Conservation (phyloP, 1,140 invertebrate species). For the Zaprionus vittiger region DNA sequence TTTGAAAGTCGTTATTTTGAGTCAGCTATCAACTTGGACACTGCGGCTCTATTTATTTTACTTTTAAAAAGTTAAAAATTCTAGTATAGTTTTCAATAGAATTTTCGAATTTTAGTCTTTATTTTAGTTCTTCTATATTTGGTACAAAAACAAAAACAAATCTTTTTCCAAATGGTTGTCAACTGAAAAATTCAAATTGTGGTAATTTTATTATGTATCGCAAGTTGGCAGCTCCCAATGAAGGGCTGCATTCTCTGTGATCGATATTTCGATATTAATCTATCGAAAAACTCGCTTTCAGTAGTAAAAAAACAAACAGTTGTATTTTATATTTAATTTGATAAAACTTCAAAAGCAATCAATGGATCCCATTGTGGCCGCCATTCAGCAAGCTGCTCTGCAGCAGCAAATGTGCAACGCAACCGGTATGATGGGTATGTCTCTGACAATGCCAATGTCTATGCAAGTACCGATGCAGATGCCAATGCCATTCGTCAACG, state of each 20-base stretch:
- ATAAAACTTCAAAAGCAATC: background rate
- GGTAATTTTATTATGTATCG: background rate
- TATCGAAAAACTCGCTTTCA: background rate
- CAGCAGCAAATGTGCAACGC: slow-evolving; percentile 46
- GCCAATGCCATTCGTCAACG: slow-evolving; percentile 3
- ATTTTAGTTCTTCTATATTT: no score
- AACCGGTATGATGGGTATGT: slow-evolving; percentile 19
- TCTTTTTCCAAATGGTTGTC: background rate
- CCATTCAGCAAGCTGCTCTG: slow-evolving; percentile 21
- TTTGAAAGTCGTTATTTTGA: no score
- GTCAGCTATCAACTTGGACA: no score
- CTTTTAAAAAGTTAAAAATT: no score
- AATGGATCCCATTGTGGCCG: slow-evolving; percentile 42
- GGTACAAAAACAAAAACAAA: background rate
- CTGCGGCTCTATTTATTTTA: no score
- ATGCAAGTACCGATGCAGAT: slow-evolving; percentile 42
- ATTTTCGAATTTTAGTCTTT: no score
- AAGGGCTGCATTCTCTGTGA: background rate
- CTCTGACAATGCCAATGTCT: background rate
- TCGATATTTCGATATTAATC: slow-evolving; percentile 2
- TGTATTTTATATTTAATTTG: background rate
- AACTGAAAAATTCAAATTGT: background rate
- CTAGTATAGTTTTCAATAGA: background rate
- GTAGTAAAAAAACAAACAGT: background rate
- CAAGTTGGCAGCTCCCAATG: background rate